Evolutionary conservation across 2,888 invertebrate genomes (phyloP).

Genomic region (Apamea anceps): DNA sequence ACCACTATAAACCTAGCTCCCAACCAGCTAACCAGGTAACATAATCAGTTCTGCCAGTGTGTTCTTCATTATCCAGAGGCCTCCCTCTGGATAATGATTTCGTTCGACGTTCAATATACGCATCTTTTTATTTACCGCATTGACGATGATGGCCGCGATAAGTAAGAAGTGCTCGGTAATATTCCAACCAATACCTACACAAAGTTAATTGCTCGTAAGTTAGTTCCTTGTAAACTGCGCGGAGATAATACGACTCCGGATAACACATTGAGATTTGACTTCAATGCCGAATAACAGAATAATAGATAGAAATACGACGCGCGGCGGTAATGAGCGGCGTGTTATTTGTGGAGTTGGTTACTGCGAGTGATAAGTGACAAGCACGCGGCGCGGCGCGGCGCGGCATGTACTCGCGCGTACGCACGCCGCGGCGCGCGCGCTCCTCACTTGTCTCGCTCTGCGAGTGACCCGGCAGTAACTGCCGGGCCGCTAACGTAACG

Average conservation of each 20-base stretch:
- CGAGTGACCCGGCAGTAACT: constrained; percentile 13
- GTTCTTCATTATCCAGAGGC: not conserved
- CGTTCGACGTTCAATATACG: not conserved
- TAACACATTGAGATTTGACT: constrained; percentile 44
- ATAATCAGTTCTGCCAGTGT: not conserved
- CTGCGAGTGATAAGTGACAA: constrained; percentile 21
- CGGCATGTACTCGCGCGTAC: not conserved
- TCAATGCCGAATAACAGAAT: constrained; percentile 60
- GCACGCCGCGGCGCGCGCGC: not conserved
- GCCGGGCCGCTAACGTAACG: constrained; percentile 44
- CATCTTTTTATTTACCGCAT: not conserved
- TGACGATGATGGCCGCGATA: not conserved
- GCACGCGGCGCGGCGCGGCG: constrained; percentile 16
- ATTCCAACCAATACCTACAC: constrained; percentile 9
- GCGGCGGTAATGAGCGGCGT: constrained; percentile 37
- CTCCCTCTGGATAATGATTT: too few species aligned
- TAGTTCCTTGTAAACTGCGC: constrained; percentile 33
- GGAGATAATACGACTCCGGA: constrained; percentile 45
- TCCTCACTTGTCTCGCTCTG: not conserved
- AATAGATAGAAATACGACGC: constrained; percentile 23
- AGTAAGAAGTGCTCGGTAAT: constrained; percentile 2
- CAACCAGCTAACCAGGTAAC: not conserved
- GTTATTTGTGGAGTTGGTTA: constrained; percentile 27
- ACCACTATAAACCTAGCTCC: not conserved
- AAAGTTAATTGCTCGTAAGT: constrained; percentile 27